A percentile compares a stretch with the other conserved stretches of the same genome.
Evolutionary conservation across 1,140 invertebrate species (phyloP).

Genomic region (Drosophila melanogaster): DNA sequence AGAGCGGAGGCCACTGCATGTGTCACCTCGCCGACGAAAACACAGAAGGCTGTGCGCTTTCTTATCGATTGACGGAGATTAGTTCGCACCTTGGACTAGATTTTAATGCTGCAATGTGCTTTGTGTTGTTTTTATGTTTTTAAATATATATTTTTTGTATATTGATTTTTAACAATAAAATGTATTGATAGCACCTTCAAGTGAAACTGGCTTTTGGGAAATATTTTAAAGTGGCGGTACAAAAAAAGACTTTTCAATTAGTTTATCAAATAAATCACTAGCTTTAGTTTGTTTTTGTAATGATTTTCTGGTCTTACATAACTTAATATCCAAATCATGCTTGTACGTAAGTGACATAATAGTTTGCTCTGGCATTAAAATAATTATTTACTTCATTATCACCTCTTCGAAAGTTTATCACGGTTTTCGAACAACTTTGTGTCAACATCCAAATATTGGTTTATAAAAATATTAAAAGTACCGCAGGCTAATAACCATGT

Average conservation of each 20-base stretch:
- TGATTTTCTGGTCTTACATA: too few species aligned
- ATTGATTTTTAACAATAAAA: slow-evolving; percentile 50
- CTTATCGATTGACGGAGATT: slow-evolving; percentile 69
- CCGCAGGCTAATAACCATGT: too few species aligned
- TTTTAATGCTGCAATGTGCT: slow-evolving; percentile 55
- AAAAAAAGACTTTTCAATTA: background rate
- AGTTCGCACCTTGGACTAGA: slow-evolving; percentile 29
- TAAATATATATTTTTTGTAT: slow-evolving; percentile 56
- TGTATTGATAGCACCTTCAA: slow-evolving; percentile 19
- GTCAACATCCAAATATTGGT: background rate
- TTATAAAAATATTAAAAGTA: background rate
- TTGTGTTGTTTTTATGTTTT: slow-evolving; percentile 65
- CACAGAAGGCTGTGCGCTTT: slow-evolving; percentile 77
- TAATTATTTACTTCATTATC: too few species aligned
- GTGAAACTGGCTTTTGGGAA: background rate
- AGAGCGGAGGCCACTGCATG: slow-evolving; percentile 29
- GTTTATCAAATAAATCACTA: background rate
- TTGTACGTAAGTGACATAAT: background rate
- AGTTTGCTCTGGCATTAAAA: too few species aligned
- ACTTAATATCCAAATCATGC: background rate
- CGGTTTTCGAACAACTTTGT: background rate
- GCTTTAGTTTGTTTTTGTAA: too few species aligned
- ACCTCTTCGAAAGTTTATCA: background rate
- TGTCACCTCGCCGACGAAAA: slow-evolving; percentile 53
- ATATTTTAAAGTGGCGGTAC: background rate